Conservation (phyloP, 2,888 invertebrate species). For the Sinodicranocentrus sp. region DNA sequence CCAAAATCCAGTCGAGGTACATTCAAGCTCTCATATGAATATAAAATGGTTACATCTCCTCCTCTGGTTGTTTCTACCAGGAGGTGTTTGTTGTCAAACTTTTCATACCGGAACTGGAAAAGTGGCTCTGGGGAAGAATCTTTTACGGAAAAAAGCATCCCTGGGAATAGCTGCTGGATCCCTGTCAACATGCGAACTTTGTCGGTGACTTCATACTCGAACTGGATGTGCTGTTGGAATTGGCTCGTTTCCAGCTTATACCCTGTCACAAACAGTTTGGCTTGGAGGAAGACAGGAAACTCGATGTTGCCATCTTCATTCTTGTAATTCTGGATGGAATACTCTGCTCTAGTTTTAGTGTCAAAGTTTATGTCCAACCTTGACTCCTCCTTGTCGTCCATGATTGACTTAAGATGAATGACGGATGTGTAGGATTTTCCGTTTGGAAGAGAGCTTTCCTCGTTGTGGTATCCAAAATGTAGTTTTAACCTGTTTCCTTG, state of each 20-base stretch:
- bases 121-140: too few species aligned
- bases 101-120: too few species aligned
- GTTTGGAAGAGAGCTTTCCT: background rate
- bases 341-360: background rate
- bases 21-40: background rate
- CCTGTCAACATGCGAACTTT: background rate
- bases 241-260: background rate
- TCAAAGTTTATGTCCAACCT: background rate
- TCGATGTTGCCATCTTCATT: background rate
- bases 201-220: background rate
- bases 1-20: conserved; percentile 1
- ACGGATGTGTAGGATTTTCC: conserved; percentile 4
- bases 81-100: too few species aligned
- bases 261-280: background rate
- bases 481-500: background rate
- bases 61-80: too few species aligned
- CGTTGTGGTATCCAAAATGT: background rate
- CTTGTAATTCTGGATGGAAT: background rate
- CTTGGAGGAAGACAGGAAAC: conserved; percentile 1
- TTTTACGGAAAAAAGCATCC: too few species aligned
- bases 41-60: too few species aligned
- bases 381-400: background rate
- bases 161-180: background rate
- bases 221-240: background rate
- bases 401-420: background rate